A percentile compares a stretch with the other conserved stretches of the same genome.
phyloP scores from a whole-genome alignment of 1,140 invertebrate species.

The Triops longicaudatus region DNA sequence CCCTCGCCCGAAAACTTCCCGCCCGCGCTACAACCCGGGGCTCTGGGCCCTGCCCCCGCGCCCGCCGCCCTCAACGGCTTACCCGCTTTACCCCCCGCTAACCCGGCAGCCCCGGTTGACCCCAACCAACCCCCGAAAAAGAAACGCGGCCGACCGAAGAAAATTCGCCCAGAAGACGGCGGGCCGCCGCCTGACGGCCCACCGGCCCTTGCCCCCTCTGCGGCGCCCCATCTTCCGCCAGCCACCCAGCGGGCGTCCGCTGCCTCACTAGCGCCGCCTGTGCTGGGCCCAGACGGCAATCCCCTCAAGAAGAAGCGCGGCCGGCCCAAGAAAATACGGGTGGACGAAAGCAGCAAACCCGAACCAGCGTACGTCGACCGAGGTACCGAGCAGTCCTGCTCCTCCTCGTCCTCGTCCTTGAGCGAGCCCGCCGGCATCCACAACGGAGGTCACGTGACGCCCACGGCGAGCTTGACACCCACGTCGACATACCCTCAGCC shows the following conservation, averaged over 20 bases:
- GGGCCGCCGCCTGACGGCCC: constrained; percentile 38
- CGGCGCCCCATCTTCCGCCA: constrained; percentile 47
- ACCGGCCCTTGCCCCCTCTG: constrained; percentile 45
- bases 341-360: constrained; percentile 50
- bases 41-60: not conserved
- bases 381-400: not conserved
- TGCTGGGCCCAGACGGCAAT: constrained; percentile 16
- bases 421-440: not conserved
- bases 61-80: constrained; percentile 10
- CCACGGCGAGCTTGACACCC: constrained; percentile 29
- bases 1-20: constrained; percentile 15
- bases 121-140: constrained; percentile 55
- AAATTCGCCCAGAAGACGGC: constrained; percentile 63
- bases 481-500: constrained; percentile 31
- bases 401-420: not conserved
- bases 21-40: not conserved
- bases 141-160: constrained; percentile 73
- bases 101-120: not conserved
- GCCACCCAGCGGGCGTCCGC: constrained; percentile 43
- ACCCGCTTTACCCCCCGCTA: not conserved
- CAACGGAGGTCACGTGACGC: constrained; percentile 12
- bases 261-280: constrained; percentile 37
- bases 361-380: not conserved
- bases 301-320: constrained; percentile 69
- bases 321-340: constrained; percentile 71